Conservation (phyloP, 2,797 vertebrate species). For the Remorina albescens region DNA sequence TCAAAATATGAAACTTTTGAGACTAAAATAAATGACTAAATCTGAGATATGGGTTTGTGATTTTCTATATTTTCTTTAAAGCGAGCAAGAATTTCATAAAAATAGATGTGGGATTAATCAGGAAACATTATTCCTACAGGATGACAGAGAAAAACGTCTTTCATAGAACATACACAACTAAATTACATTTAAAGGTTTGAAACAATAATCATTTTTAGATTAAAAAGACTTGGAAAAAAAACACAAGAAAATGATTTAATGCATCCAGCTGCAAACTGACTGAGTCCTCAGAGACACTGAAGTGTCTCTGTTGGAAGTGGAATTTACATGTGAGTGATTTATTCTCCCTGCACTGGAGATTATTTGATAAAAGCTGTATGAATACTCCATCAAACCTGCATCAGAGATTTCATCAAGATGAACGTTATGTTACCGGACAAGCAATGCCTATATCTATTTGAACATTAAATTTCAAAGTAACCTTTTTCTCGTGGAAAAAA, state of each 20-base stretch:
- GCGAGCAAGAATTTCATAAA: background rate
- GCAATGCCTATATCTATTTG: background rate
- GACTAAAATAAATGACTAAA: background rate
- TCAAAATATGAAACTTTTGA: background rate
- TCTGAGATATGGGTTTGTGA: background rate
- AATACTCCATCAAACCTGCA: slow-evolving; percentile 22
- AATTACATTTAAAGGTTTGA: background rate
- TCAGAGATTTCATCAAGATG: background rate
- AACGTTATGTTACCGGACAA: slow-evolving; percentile 11
- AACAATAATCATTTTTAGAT: background rate
- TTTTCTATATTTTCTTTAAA: background rate
- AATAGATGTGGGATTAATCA: background rate
- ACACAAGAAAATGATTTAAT: background rate
- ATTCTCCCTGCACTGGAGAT: slow-evolving; percentile 17
- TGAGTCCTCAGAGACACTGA: background rate
- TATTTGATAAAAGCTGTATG: slow-evolving; percentile 15
- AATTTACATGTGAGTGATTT: slow-evolving; percentile 21
- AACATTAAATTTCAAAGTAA: slow-evolving; percentile 17
- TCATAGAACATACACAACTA: background rate
- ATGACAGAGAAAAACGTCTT: background rate
- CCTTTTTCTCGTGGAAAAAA: slow-evolving; percentile 41
- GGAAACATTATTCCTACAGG: background rate
- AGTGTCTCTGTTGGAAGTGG: background rate
- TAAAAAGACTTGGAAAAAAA: background rate
- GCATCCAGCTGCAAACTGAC: background rate